These are phyloP conservation scores for Lasioglossum villosulum DNA, from an alignment of 2,888 invertebrate species.

Conservation along the genomic window DNA sequence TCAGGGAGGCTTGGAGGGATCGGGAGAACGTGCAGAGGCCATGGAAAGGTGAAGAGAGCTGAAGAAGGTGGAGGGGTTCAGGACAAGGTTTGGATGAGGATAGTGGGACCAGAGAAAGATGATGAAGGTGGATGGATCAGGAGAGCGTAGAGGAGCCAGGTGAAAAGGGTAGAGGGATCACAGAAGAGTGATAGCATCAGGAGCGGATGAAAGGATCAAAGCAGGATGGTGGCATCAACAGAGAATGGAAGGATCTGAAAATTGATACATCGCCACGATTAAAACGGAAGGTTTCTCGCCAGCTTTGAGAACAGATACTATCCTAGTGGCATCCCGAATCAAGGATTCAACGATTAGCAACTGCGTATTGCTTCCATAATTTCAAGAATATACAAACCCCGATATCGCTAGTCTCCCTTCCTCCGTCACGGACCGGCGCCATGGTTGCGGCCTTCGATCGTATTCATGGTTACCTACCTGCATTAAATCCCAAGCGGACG, in stretches of 20 bases:
- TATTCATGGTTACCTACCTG: conserved; percentile 55
- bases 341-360: not conserved
- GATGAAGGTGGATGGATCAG: not conserved
- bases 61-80: not conserved
- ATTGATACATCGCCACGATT: not conserved
- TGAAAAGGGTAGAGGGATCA: not conserved
- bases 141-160: not conserved
- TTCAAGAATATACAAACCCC: not conserved
- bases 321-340: not conserved
- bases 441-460: not conserved
- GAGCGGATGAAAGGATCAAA: not conserved
- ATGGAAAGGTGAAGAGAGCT: not conserved
- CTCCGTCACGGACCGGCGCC: not conserved
- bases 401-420: not conserved
- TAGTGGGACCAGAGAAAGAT: not conserved
- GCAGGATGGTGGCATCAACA: not conserved
- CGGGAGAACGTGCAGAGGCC: not conserved
- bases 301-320: not conserved
- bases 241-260: not conserved
- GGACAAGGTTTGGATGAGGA: not conserved
- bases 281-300: not conserved
- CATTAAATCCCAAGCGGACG: conserved; percentile 72
- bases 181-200: not conserved
- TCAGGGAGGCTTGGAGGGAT: not conserved
- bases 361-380: not conserved